phyloP scores from a whole-genome alignment of 2,113 vertebrate species.

The Epinephelus cyanopodus region DNA sequence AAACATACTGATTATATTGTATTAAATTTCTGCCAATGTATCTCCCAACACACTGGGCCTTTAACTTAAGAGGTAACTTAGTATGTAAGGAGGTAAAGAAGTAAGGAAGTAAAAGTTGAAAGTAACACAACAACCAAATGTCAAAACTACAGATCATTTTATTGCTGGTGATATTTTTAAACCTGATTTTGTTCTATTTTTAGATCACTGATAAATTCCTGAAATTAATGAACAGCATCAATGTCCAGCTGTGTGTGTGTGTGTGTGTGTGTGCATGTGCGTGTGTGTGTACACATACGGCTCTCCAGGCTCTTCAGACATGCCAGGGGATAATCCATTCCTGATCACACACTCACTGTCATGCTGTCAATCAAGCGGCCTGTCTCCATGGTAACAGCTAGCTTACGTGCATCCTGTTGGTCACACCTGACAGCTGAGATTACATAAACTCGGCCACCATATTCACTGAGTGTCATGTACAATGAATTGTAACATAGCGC shows the following conservation, averaged over 20 bases:
- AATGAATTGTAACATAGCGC: neutral
- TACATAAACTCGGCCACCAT: conserved; percentile 3
- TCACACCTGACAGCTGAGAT: conserved; percentile 30
- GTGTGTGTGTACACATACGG: neutral
- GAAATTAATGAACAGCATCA: neutral
- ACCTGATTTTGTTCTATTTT: too few species aligned
- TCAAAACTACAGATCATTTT: too few species aligned
- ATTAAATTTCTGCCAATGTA: too few species aligned
- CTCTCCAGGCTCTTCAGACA: conserved; percentile 42
- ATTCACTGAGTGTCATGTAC: conserved; percentile 19
- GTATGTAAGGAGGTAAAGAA: too few species aligned
- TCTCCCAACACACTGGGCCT: too few species aligned
- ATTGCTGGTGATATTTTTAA: too few species aligned
- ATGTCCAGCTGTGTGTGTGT: neutral
- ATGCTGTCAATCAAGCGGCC: conserved; percentile 51
- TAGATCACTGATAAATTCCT: neutral
- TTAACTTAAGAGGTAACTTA: too few species aligned
- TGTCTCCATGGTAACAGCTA: conserved; percentile 49
- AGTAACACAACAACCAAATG: too few species aligned
- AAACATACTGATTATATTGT: too few species aligned
- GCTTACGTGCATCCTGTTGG: conserved; percentile 28
- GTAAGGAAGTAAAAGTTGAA: too few species aligned
- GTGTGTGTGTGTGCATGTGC: neutral
- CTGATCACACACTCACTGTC: conserved; percentile 50
- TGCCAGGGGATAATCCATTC: conserved; percentile 54